Conservation (phyloP, 2,113 vertebrate species). For the Vicugna pacos region DNA sequence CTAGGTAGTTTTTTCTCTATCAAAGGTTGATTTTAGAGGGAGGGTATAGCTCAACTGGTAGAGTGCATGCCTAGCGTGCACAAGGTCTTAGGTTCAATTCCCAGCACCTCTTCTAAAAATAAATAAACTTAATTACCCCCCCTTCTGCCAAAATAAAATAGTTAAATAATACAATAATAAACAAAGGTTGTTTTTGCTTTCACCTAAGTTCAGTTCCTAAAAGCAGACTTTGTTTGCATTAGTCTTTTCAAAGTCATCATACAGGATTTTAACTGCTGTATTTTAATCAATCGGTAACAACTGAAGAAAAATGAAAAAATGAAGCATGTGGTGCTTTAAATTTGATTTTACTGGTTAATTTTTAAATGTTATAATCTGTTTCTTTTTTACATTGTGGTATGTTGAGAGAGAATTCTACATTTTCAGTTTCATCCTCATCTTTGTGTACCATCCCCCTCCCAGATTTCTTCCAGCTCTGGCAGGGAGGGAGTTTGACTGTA, state of each 20-base stretch:
- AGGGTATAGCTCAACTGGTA: too few species aligned
- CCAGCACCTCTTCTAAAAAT: too few species aligned
- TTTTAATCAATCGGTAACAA: constrained; percentile 20
- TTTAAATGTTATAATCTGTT: background rate
- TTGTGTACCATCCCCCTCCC: background rate
- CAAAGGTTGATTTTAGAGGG: background rate
- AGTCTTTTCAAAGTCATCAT: background rate
- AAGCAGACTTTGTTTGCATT: constrained; percentile 31
- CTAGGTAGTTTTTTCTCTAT: background rate
- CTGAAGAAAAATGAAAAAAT: background rate
- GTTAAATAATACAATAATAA: too few species aligned
- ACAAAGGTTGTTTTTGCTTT: background rate
- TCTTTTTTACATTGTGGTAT: background rate
- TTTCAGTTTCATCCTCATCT: background rate
- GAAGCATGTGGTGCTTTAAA: background rate
- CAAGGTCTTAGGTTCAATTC: too few species aligned
- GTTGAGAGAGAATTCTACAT: background rate
- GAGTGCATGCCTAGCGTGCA: too few species aligned
- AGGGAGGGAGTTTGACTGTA: background rate
- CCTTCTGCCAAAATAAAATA: too few species aligned
- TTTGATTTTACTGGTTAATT: constrained; percentile 20
- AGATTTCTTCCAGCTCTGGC: background rate
- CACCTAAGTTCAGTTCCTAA: background rate
- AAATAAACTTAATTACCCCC: too few species aligned
- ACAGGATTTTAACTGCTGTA: constrained; percentile 2